Conservation (phyloP, 2,888 invertebrate species). For the Scaptomyza polygonia region DNA sequence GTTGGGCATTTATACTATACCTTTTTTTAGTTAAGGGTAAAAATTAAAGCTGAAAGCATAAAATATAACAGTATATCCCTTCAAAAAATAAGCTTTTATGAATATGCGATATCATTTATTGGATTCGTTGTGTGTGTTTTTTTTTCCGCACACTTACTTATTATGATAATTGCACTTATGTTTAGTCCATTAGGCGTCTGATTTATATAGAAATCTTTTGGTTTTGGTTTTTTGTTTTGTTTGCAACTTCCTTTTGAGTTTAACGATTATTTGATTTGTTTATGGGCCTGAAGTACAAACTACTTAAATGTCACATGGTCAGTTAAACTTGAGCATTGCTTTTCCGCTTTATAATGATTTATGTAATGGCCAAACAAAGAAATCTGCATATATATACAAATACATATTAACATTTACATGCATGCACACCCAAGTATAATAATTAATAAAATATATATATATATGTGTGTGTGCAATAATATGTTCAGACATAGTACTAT, state of each 20-base stretch:
- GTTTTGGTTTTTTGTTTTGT: not conserved
- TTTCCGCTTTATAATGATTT: conserved; percentile 65
- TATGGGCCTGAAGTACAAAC: conserved; percentile 35
- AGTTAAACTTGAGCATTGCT: conserved; percentile 73
- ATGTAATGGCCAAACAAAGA: conserved; percentile 63
- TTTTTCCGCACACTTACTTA: not conserved
- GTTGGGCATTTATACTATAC: no score
- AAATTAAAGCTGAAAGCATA: no score
- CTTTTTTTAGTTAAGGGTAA: no score
- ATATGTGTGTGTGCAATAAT: conserved; percentile 11
- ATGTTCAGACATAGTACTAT: conserved; percentile 12
- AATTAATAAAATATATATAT: conserved; percentile 61
- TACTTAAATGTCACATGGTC: conserved; percentile 75
- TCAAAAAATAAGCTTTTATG: not conserved
- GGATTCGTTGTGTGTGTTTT: no score
- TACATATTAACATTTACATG: conserved; percentile 22
- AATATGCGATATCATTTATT: not conserved
- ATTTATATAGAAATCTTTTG: conserved; percentile 39
- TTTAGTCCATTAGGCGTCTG: conserved; percentile 48
- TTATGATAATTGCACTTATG: conserved; percentile 31
- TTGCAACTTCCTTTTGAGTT: conserved; percentile 34
- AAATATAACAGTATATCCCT: no score
- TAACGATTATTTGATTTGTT: conserved; percentile 62
- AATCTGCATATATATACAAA: conserved; percentile 55
- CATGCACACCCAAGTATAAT: conserved; percentile 56